Conservation (phyloP, 2,797 vertebrate species). For the Coregonus sp. region DNA sequence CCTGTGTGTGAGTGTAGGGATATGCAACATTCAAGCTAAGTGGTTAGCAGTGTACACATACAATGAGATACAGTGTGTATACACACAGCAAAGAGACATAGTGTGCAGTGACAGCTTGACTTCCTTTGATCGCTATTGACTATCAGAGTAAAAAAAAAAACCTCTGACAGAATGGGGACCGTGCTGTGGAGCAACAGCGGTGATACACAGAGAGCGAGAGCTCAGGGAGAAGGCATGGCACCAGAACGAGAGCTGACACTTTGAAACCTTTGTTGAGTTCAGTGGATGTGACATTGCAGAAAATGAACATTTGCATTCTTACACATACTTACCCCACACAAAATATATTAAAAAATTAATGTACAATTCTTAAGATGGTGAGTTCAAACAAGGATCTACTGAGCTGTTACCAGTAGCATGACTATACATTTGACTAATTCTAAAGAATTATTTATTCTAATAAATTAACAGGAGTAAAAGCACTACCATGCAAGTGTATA, state of each 20-base stretch:
- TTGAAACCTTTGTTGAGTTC: background rate
- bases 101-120: background rate
- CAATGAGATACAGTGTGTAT: background rate
- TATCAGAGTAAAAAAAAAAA: background rate
- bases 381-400: background rate
- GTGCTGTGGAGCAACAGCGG: background rate
- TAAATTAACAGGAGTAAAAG: background rate
- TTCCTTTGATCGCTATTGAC: background rate
- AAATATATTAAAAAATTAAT: background rate
- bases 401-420: background rate
- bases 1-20: background rate
- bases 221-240: background rate
- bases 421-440: background rate
- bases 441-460: no score
- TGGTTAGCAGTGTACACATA: background rate
- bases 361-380: background rate
- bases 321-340: background rate
- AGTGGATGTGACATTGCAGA: background rate
- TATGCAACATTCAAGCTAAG: background rate
- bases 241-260: background rate
- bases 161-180: background rate
- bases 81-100: background rate
- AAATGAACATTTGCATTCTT: background rate
- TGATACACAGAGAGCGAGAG: background rate
- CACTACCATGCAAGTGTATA: background rate